These are phyloP conservation scores for Piscicola geometra DNA, from an alignment of 2,888 invertebrate genomes.

Conservation along the genomic window DNA sequence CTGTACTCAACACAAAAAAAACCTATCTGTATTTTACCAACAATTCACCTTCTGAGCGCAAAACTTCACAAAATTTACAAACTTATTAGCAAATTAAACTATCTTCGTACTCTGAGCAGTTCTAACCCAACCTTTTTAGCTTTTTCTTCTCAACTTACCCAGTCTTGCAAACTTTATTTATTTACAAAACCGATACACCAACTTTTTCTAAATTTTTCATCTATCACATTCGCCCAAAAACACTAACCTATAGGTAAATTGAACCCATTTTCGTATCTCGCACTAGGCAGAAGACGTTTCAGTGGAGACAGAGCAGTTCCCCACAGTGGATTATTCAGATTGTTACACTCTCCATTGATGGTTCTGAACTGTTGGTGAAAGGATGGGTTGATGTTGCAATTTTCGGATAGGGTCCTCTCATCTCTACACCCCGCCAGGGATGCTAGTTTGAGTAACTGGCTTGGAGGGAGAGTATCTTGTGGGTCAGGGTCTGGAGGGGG, in stretches of 20 bases:
- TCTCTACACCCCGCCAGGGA: constrained; percentile 87
- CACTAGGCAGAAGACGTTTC: constrained; percentile 72
- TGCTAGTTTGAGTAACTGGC: constrained; percentile 78
- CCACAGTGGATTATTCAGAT: constrained; percentile 82
- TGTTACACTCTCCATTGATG: constrained; percentile 93
- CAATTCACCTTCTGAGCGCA: too few relatives aligned
- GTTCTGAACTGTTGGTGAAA: constrained; percentile 86
- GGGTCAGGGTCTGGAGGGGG: constrained; percentile 73
- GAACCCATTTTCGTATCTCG: constrained; percentile 94
- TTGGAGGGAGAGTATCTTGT: constrained; percentile 74
- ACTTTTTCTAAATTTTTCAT: not conserved
- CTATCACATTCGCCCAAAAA: too few relatives aligned
- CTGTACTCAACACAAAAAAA: too few relatives aligned
- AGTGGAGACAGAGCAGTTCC: constrained; percentile 87
- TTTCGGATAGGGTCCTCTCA: constrained; percentile 63
- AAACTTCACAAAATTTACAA: too few relatives aligned
- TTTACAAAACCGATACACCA: too few relatives aligned
- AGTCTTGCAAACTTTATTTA: too few relatives aligned
- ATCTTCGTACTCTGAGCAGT: too few relatives aligned
- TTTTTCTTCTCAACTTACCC: too few relatives aligned
- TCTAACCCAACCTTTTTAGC: too few relatives aligned
- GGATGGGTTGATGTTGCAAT: constrained; percentile 81
- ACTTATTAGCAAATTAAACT: too few relatives aligned
- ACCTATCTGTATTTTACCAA: too few relatives aligned
- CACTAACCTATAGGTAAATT: constrained; percentile 75